Base-by-base conservation (phyloP, 2,113 vertebrate genomes). In the Psilopsiagon aymara region DNA sequence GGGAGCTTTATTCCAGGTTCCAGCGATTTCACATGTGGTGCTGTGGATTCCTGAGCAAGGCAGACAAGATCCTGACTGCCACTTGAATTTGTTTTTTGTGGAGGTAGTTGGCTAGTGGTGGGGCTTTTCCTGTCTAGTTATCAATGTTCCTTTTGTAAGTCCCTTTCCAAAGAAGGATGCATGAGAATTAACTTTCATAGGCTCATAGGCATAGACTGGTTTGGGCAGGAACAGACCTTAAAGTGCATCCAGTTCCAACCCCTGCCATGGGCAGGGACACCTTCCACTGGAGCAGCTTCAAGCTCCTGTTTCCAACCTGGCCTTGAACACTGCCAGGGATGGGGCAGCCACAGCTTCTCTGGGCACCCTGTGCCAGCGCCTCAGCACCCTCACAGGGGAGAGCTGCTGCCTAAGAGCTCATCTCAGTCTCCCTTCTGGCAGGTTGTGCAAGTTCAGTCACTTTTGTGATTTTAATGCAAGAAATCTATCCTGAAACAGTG, bases 11-110 rank as follows among this genome's bases (percentile, higher is more conserved):
- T 37, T 62, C 3, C 17, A 29, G 23, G 17, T 71, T 27, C 6
- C 0, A 0, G 11, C 24, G 29, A 28, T 55, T 16, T 64, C 35
- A 17, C 5, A 13, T 66, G 28, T 7, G 44, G 19, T 25, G 28
- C 13, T 62, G 8, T 3, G 14, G 6, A 15, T 49, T 63, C 23
- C 13, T 84, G 49, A 73, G 47, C 17, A 31, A 25, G 52, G 23
- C 7, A 21, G 21, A 31, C 0, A 2, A 77, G 51, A 52, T 21
- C 20, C 37, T 51, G 51, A 13, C 10, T 51, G 44, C 2, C 6
- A 31, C 11, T 3, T 19, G 2, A 70, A 33, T 46, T 37, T 59
- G 10, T 75, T 67, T 81, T 43, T 44, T 9, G 17, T 20, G 51
- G 8, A 4, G 11, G 18, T 18, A 64, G 5, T 28, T 74, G 24